Base-by-base conservation (phyloP, 2,113 vertebrate genomes). In the Osmerus mordax region DNA sequence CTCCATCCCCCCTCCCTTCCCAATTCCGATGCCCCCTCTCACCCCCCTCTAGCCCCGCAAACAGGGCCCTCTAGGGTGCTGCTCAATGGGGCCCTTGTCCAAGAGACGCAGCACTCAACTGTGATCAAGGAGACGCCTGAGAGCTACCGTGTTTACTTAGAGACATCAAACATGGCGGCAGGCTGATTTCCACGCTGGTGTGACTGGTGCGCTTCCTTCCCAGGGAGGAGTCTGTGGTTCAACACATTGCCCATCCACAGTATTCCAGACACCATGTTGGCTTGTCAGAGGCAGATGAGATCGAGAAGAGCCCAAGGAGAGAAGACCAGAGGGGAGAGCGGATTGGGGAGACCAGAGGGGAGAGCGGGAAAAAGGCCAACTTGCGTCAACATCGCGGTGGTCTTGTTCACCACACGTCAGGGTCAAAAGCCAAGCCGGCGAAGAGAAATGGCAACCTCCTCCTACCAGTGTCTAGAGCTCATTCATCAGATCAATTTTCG, bases 31-130 rank as follows among this genome's bases (percentile, higher is more conserved):
- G 32, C 32, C 7, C 32, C 32, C 7, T 5, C 32, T 36, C 19
- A 9, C 23, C 25, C 2, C 23, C 69, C 52, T 64, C 29, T 36
- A 69, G 76, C 78, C 65, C 66, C 62, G 68, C 41, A 76, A 78
- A 81, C 72, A 72, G 79, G 74, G 79, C 56, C 78, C 47, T 79
- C 47, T 63, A 78, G 70, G 74, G 56, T 68, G 70, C 63, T 82
- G 84, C 86, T 90, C 81, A 90, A 90, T 87, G 84, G 83, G 83
- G 79, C 84, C 65, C 79, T 80, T 83, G 84, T 88, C 86, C 79
- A 28, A 28, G 77, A 87, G 29, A 74, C 67, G 81, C 79, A 84
- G 83, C 86, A 81, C 85, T 89, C 83, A 73, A 86, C 81, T 83
- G 81, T 77, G 78, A 84, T 75, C 69, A 28, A 62, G 60, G 60